These are phyloP conservation scores for Amphibalanus amphitrite DNA, from an alignment of 1,140 invertebrate species.

Conservation along the genomic window DNA sequence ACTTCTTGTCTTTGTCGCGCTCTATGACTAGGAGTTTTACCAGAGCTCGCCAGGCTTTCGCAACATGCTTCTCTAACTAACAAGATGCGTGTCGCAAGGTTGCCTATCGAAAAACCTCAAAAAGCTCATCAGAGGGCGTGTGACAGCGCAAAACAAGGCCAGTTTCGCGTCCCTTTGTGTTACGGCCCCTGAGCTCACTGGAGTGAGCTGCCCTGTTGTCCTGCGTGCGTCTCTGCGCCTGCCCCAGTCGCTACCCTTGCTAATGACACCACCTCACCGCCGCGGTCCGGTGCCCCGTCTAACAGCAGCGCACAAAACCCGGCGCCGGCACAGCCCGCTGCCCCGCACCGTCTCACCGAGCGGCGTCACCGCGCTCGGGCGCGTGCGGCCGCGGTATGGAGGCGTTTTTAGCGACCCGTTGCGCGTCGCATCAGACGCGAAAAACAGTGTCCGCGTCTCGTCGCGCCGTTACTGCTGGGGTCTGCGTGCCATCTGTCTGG, in stretches of 20 bases:
- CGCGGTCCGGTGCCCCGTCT: background rate
- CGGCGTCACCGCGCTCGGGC: background rate
- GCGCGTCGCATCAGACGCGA: background rate
- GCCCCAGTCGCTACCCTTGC: background rate
- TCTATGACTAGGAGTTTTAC: too few relatives aligned
- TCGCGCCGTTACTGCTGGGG: background rate
- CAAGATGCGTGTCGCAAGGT: background rate
- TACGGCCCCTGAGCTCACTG: background rate
- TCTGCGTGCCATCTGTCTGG: too few relatives aligned
- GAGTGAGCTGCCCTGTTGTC: too few relatives aligned
- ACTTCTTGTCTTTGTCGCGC: too few relatives aligned
- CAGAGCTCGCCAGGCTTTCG: too few relatives aligned
- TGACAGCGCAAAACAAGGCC: too few relatives aligned
- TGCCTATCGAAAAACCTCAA: background rate
- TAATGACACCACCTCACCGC: background rate
- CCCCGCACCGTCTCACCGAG: background rate
- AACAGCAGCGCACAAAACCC: background rate
- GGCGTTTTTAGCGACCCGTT: too few relatives aligned
- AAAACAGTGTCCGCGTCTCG: background rate
- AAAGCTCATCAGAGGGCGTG: too few relatives aligned
- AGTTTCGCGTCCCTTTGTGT: background rate
- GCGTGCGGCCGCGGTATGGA: background rate
- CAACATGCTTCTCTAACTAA: too few relatives aligned
- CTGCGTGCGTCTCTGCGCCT: background rate
- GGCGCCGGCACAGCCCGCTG: background rate